Evolutionary conservation across 2,113 vertebrate genomes (phyloP).

Genomic region (Lonchura striata): DNA sequence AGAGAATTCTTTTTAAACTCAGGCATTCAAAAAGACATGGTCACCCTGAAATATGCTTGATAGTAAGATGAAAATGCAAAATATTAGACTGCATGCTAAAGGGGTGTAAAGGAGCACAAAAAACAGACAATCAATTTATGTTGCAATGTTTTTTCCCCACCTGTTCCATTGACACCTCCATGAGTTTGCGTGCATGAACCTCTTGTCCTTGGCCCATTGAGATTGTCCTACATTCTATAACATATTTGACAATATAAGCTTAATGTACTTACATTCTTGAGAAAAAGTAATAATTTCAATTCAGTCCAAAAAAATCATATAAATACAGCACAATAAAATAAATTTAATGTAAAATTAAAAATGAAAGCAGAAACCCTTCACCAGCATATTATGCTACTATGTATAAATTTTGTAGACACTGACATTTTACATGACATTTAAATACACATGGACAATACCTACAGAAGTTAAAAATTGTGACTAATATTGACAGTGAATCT

Average conservation of each 20-base stretch:
- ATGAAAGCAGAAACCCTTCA: neutral
- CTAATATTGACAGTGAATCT: neutral
- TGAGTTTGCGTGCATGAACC: conserved; percentile 74
- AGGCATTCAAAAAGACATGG: neutral
- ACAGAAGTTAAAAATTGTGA: neutral
- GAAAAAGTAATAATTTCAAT: neutral
- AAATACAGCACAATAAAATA: neutral
- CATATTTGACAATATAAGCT: neutral
- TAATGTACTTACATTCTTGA: neutral
- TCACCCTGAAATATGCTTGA: neutral
- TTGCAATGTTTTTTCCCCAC: neutral
- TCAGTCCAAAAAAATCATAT: neutral
- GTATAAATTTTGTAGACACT: neutral
- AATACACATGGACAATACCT: neutral
- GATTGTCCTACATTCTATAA: conserved; percentile 74
- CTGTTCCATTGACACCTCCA: conserved; percentile 74
- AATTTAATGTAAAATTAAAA: neutral
- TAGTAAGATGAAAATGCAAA: neutral
- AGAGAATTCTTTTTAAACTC: neutral
- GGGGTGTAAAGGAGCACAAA: neutral
- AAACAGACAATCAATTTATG: neutral
- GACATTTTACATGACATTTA: neutral
- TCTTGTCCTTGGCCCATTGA: conserved; percentile 82
- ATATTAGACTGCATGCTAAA: neutral
- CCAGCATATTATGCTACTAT: neutral